Evolutionary conservation across 1,140 invertebrate genomes (phyloP).

Genomic region (Pachypsylla venusta): DNA sequence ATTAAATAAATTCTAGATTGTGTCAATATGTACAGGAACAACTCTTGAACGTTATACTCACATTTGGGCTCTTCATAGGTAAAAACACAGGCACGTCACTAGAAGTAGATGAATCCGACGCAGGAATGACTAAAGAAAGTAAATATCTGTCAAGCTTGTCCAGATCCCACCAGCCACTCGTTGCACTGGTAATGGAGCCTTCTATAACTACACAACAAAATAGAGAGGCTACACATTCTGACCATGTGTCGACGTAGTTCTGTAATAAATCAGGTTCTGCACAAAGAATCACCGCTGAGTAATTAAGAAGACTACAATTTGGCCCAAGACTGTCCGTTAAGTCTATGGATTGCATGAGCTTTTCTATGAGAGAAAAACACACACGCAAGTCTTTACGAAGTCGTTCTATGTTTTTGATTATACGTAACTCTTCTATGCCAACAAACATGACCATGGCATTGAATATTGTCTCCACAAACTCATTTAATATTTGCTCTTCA

Average conservation of each 20-base stretch:
- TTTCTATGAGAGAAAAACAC: slow-evolving; percentile 14
- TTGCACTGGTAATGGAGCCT: slow-evolving; percentile 57
- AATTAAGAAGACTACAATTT: background rate
- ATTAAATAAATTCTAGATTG: no score
- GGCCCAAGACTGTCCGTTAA: background rate
- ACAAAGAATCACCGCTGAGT: background rate
- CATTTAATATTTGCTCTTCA: background rate
- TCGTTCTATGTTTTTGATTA: slow-evolving; percentile 56
- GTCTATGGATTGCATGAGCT: background rate
- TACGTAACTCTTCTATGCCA: slow-evolving; percentile 58
- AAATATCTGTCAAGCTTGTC: slow-evolving; percentile 56
- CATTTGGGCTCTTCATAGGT: slow-evolving; percentile 64
- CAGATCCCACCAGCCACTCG: slow-evolving; percentile 60
- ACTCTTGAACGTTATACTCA: slow-evolving; percentile 31
- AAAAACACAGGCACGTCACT: slow-evolving; percentile 66
- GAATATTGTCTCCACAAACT: slow-evolving; percentile 52
- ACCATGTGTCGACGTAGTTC: slow-evolving; percentile 56
- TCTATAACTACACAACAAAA: slow-evolving; percentile 64
- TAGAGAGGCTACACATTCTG: slow-evolving; percentile 54
- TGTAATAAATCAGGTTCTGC: slow-evolving; percentile 32
- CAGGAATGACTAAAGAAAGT: slow-evolving; percentile 45
- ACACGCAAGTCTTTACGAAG: slow-evolving; percentile 61
- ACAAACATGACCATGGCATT: slow-evolving; percentile 57
- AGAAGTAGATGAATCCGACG: slow-evolving; percentile 45
- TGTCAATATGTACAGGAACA: no score